Evolutionary conservation across 2,888 invertebrate species (phyloP), one percentile per base, ranked within the genome.

Genomic region (Anarsia innoxiella): DNA sequence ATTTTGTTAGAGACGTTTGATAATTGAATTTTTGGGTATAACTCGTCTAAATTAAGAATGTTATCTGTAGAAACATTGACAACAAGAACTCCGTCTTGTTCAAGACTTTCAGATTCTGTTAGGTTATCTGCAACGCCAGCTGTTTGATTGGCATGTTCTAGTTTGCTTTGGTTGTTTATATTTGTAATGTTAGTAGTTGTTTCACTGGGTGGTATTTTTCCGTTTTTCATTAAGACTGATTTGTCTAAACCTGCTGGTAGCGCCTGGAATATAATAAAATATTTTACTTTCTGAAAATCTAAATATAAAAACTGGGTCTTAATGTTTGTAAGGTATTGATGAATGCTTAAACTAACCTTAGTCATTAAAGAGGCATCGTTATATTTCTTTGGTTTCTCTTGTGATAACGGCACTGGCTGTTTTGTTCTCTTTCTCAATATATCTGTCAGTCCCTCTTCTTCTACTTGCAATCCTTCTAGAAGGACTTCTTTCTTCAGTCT

Each of bases 381-480:
- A 47, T 85, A 86, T 36, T 79, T 84, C 53, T 86, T 86, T 12
- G 71, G 78, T 48, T 80, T 84, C 23, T 79, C 84, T 49, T 76
- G 80, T n/a, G 71, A 70, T 37, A 80, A 51, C 8, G 66, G 70
- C 33, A 73, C 56, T n/a, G 89, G 87, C 43, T 90, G 88, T 59
- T 91, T 91, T 0, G 90, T 90, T 66, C 91, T 90, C 59, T 90
- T 90, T 42, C 91, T 86, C 42, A 91, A 73, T 40, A 90, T 87
- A 77, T 93, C 93, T 10, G 92, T 90, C 3, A 93, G 80, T 2
- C 93, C 93, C 66, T 94, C 94, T 60, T 93, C 93, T 77, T 94
- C 94, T 3, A 94, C 92, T 68, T 94, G 93, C 10, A 94, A 78
- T 1, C 93, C 94, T 71, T 94, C 93, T 38, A 90, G 83, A 36